Conservation (phyloP, 2,797 vertebrate genomes). For the Anguilla megastoma region DNA sequence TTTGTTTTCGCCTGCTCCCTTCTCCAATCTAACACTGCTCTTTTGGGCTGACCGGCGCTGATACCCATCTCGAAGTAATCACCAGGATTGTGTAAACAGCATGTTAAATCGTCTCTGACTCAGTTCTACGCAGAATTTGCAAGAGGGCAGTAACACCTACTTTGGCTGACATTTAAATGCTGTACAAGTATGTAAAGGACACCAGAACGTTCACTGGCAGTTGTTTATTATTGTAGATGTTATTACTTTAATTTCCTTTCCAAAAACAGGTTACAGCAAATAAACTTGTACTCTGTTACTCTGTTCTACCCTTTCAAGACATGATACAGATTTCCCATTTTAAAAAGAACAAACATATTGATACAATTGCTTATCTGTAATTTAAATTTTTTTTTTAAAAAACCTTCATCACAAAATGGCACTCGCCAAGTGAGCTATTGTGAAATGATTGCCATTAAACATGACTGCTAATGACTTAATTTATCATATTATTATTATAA, state of each 20-base stretch:
- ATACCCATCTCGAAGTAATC: constrained; percentile 24
- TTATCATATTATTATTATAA: not conserved
- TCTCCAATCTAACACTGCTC: constrained; percentile 32
- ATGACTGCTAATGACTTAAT: not conserved
- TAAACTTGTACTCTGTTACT: not conserved
- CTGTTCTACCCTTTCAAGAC: not conserved
- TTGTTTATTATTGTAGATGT: not conserved
- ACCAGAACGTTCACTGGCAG: not conserved
- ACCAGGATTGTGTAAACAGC: constrained; percentile 29
- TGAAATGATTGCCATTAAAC: not conserved
- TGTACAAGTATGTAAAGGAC: not conserved
- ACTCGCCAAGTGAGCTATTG: not conserved
- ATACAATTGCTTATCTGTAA: not conserved
- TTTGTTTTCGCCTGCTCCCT: constrained; percentile 46
- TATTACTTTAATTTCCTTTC: not conserved
- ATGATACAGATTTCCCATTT: not conserved
- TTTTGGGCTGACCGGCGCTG: constrained; percentile 14
- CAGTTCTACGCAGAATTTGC: constrained; percentile 24
- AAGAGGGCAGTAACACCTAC: constrained; percentile 13
- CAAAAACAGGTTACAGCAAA: not conserved
- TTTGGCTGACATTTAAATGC: constrained; percentile 8
- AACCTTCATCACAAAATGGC: not conserved
- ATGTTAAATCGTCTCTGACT: constrained; percentile 32
- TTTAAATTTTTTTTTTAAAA: not conserved
- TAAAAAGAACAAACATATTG: not conserved